Evolutionary conservation across 2,797 vertebrate species (phyloP), one percentile per base, ranked within the genome.

Genomic region (Dendrocincla fuliginosa): DNA sequence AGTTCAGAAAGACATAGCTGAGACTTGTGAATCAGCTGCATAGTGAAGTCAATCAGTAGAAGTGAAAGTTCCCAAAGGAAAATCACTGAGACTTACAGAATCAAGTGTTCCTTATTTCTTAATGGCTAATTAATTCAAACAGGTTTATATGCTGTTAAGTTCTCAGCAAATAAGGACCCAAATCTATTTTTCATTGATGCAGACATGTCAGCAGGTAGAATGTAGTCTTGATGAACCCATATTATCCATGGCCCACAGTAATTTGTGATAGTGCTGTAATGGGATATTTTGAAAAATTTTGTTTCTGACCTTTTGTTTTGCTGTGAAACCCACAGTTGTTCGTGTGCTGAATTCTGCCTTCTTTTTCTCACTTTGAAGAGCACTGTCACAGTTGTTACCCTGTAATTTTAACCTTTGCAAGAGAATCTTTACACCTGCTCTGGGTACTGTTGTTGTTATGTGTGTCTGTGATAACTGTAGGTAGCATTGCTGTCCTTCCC

Each of bases 21-120:
- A 95, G 55, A 86, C 22, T 81, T 88, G 47, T 63, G 42, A 86
- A 76, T 95, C 35, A 81, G 46, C 69, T 95, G 57, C 79, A 46
- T 30, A 44, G 19, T 50, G 39, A 78, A 95, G 59, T 84, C 39
- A 76, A 7, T 84, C 52, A 69, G 47, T 37, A 86, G 59, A 91
- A 22, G 20, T 89, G 56, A 63, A 90, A 82, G 12, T 79, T 86
- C 32, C 44, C 2, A 6, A 41, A 47, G 46, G 39, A 82, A 87
- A 91, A 70, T 76, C 39, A 59, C 39, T 49, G 37, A 87, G 28
- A 75, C 14, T 60, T 86, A 33, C 2, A 59, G 73, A 88, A 89
- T 49, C 44, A 76, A 76, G 42, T 76, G 53, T 86, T 84, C 1
- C 1, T 93, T 18, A 9, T 91, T 94, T 15, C 18, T 16, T 84